Conservation (phyloP, 2,888 invertebrate species). For the Macrophya alboannulata region DNA sequence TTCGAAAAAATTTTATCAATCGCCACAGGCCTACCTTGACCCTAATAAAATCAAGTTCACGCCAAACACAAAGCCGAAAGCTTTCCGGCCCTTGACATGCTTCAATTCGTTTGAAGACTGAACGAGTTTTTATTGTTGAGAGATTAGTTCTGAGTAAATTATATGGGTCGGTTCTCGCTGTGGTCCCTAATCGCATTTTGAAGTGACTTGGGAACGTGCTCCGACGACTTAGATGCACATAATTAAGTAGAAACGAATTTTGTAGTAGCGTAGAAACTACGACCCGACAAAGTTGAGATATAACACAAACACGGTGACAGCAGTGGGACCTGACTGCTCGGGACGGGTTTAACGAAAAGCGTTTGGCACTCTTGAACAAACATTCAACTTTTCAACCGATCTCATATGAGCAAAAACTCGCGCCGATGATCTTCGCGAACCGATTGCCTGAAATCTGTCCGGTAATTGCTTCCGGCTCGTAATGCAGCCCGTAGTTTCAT, state of each 20-base stretch:
- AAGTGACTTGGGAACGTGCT: not conserved
- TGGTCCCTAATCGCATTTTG: not conserved
- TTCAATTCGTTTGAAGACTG: not conserved
- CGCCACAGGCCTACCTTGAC: not conserved
- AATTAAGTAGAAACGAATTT: too few relatives aligned
- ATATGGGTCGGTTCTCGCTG: not conserved
- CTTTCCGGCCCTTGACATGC: not conserved
- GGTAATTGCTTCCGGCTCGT: not conserved
- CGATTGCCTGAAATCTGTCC: not conserved
- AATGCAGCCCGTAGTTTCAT: constrained; percentile 1
- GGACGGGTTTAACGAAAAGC: too few relatives aligned
- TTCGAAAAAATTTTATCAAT: not conserved
- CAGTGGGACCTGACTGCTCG: too few relatives aligned
- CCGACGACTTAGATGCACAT: too few relatives aligned
- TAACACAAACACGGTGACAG: too few relatives aligned
- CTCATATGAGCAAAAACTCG: not conserved
- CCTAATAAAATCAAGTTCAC: not conserved
- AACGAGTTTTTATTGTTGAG: not conserved
- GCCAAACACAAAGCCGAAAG: not conserved
- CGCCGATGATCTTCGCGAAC: not conserved
- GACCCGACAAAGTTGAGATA: too few relatives aligned
- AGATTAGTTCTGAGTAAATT: not conserved
- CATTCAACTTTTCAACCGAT: not conserved
- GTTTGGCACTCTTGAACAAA: not conserved
- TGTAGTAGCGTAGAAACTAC: too few relatives aligned